Evolutionary conservation across 2,888 invertebrate genomes (phyloP), one percentile per base, ranked within the genome.

Genomic region (Calephelis perditalis): DNA sequence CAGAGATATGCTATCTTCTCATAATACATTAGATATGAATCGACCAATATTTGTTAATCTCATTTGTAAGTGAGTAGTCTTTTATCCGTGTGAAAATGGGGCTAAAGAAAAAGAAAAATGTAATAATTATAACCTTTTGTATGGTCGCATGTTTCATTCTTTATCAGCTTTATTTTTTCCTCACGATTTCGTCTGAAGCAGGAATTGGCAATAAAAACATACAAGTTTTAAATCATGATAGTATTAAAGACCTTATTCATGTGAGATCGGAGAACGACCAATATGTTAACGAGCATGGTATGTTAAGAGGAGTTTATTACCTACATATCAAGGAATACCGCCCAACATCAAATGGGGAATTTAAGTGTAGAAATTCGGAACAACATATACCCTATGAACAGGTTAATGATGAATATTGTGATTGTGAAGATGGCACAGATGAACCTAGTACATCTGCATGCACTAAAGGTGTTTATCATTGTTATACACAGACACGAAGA

Each of bases 361-460:
- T 91, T 68, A 82, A 78, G 66, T 92, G 92, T 76, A 77, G 85
- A 60, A 78, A 75, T 62, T 81, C 83, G 0, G 75, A 79, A 62
- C 78, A 83, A 64, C 71, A 58, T 44, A 84, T 90, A 65, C 78
- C 84, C 4, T 89, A 79, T 67, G 81, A 84, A 11, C 71, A 71
- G 57, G 73, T 97, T 2, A 97, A 97, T 76, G 97, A 97, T 81
- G 94, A 97, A 78, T 97, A 93, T 75, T 97, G 97, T 90, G 97
- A 97, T 79, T 97, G 97, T 85, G 80, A 91, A 70, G 97, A 96
- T 83, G 94, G 94, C 10, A 93, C 94, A 54, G 95, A 95, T 72
- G 94, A 95, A 78, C 94, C 95, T 56, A 97, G 98, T 64, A 99
- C 98, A 7, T 94, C 94, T 74, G 99, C 99, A 8, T 99, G 99